Evolutionary conservation across 2,797 vertebrate species (phyloP).

Genomic region (Craterocephalus amniculus): DNA sequence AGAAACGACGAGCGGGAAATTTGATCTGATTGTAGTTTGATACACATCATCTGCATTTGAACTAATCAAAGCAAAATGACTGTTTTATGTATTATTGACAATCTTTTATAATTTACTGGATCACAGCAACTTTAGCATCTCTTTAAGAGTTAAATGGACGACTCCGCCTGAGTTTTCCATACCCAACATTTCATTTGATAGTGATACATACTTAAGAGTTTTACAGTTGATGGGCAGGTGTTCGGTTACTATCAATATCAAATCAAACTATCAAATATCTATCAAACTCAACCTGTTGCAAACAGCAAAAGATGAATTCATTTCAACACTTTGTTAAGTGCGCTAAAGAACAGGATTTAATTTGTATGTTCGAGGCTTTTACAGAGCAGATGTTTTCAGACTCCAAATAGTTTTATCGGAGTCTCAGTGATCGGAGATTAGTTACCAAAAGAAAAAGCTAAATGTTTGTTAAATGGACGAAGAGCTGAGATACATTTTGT

Average conservation of each 20-base stretch:
- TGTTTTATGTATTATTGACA: background rate
- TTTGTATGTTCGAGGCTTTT: no score
- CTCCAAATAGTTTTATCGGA: background rate
- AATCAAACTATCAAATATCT: no score
- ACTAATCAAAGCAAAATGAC: background rate
- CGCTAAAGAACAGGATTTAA: no score
- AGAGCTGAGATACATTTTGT: background rate
- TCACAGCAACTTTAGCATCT: background rate
- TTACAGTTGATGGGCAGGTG: background rate
- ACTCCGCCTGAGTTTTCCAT: background rate
- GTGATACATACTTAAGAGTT: background rate
- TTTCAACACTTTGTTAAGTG: background rate
- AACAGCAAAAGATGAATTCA: background rate
- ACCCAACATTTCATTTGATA: background rate
- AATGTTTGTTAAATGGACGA: background rate
- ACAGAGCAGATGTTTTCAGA: background rate
- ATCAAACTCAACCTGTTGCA: background rate
- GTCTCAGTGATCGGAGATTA: background rate
- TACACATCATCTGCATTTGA: background rate
- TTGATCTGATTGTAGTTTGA: background rate
- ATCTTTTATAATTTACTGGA: background rate
- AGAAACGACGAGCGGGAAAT: background rate
- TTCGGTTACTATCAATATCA: background rate
- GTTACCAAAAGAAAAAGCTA: background rate
- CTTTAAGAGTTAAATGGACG: background rate